phyloP scores from a whole-genome alignment of 37 sponge, comb jelly and placozoan species.

The Amphimedon queenslandica region DNA sequence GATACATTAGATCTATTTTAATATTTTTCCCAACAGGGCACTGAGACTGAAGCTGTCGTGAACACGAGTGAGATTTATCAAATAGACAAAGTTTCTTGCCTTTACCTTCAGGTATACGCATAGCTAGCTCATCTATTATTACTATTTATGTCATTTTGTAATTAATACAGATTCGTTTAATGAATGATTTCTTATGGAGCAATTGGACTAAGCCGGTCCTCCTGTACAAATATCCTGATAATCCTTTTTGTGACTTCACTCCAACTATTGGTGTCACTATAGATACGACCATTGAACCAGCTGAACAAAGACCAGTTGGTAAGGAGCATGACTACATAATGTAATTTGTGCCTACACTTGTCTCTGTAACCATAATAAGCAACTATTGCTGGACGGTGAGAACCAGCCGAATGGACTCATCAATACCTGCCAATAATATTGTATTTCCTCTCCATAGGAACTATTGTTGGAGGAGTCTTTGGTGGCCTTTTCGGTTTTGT shows the following conservation, averaged over 20 bases:
- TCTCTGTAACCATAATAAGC: not conserved
- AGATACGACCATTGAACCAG: no score
- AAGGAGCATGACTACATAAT: no score
- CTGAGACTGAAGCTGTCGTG: not conserved
- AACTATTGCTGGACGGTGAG: not conserved
- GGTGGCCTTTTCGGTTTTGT: not conserved
- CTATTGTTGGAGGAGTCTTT: not conserved
- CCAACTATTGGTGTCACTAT: no score
- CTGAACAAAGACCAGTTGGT: no score
- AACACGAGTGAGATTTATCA: not conserved
- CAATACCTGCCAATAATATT: not conserved
- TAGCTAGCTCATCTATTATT: not conserved
- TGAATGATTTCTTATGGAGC: conserved; percentile 40
- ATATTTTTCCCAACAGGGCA: not conserved
- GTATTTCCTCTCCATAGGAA: not conserved
- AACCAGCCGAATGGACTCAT: not conserved
- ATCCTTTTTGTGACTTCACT: no score
- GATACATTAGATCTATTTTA: not conserved
- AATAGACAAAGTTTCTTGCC: conserved; percentile 4
- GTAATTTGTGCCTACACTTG: no score
- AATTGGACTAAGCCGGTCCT: conserved; percentile 33
- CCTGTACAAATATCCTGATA: conserved; percentile 14
- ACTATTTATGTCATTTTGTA: not conserved
- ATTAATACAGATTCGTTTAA: conserved; percentile 4
- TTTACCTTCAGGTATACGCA: conserved; percentile 6